phyloP scores from a whole-genome alignment of 2,888 invertebrate genomes.

The Ectemnius continuus region DNA sequence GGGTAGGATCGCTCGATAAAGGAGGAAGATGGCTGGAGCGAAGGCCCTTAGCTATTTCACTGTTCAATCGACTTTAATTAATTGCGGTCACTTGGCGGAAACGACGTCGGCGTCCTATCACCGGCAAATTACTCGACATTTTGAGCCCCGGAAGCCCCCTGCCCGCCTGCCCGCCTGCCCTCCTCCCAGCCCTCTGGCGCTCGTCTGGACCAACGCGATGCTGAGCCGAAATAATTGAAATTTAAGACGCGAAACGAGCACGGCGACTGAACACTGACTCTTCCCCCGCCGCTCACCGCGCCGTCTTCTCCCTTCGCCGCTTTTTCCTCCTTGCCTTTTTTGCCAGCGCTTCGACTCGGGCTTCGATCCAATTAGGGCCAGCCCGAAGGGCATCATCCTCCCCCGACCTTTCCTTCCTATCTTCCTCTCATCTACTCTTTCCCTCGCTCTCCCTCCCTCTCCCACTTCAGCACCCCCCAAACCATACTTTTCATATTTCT shows the following conservation, averaged over 20 bases:
- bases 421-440: constrained; percentile 27
- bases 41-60: constrained; percentile 4
- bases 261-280: constrained; percentile 38
- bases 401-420: constrained; percentile 24
- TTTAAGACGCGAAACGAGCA: constrained; percentile 65
- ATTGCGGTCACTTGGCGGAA: constrained; percentile 52
- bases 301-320: too few relatives aligned
- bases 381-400: constrained; percentile 51
- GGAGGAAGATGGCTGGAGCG: too few relatives aligned
- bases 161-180: not conserved
- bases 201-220: not conserved
- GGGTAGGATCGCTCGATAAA: not conserved
- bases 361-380: constrained; percentile 70
- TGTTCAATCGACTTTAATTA: constrained; percentile 47
- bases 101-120: constrained; percentile 53
- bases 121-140: constrained; percentile 56
- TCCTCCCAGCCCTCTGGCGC: too few relatives aligned
- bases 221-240: constrained; percentile 66
- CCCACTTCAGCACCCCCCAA: not conserved
- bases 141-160: constrained; percentile 41
- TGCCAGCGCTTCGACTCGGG: constrained; percentile 39
- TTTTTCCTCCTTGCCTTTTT: constrained; percentile 47
- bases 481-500: not conserved
- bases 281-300: too few relatives aligned
- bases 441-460: constrained; percentile 22